These are phyloP conservation scores for Hirtodrosophila alboralis DNA, from an alignment of 2,888 invertebrate genomes.

Conservation along the genomic window DNA sequence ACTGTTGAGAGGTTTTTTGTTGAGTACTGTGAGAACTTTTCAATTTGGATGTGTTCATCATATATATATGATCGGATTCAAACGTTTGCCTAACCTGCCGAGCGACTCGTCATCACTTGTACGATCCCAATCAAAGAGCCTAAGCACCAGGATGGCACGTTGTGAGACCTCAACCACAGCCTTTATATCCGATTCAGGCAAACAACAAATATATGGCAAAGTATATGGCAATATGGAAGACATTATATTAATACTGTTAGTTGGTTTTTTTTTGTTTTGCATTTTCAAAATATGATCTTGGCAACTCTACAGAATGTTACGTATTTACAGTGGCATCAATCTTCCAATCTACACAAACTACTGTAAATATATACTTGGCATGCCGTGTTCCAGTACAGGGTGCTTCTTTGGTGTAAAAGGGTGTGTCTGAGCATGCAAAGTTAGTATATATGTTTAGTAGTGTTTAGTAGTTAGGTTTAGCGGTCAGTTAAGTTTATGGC, in stretches of 20 bases:
- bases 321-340: conserved; percentile 42
- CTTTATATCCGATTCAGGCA: conserved; percentile 82
- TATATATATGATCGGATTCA: conserved; percentile 17
- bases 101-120: conserved; percentile 95
- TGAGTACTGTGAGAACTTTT: conserved; percentile 9
- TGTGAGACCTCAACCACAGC: conserved; percentile 86
- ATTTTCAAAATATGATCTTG: conserved; percentile 15
- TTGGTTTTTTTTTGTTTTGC: too few species aligned
- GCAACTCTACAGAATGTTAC: conserved; percentile 21
- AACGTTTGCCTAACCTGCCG: conserved; percentile 89
- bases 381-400: conserved; percentile 46
- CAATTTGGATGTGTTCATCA: conserved; percentile 17
- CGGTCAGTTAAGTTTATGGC: conserved; percentile 2
- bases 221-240: conserved; percentile 50
- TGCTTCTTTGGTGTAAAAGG: conserved; percentile 40
- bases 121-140: conserved; percentile 96
- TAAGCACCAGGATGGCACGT: conserved; percentile 86
- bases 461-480: conserved; percentile 5
- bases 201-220: too few species aligned
- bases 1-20: conserved; percentile 22
- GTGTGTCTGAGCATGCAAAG: conserved; percentile 34
- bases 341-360: conserved; percentile 25
- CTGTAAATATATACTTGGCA: conserved; percentile 28
- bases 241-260: conserved; percentile 55
- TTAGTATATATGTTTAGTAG: conserved; percentile 19